Evolutionary conservation across 92 coral and sea anemone genomes (phyloP).

Genomic region (Hydrozoanthus gracilis): DNA sequence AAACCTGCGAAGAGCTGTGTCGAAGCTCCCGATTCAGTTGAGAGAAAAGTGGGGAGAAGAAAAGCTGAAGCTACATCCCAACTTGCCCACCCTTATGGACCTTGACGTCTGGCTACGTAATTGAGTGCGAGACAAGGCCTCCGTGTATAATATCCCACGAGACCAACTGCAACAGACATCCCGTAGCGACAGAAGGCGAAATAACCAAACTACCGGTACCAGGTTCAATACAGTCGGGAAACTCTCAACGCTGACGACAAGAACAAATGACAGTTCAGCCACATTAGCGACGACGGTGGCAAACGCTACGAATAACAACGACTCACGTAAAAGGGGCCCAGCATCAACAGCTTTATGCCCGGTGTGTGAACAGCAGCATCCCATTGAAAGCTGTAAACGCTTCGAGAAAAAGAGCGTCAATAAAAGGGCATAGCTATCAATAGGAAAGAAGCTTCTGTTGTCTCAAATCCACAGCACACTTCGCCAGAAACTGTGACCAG

Average conservation of each 20-base stretch:
- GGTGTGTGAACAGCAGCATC: slow-evolving; percentile 52
- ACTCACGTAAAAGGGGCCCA: not conserved
- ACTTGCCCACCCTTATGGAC: slow-evolving; percentile 41
- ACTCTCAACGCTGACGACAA: not conserved
- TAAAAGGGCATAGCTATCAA: slow-evolving; percentile 58
- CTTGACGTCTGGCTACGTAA: slow-evolving; percentile 61
- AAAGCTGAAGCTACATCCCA: slow-evolving; percentile 47
- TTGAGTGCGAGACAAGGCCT: slow-evolving; percentile 46
- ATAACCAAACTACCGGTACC: not conserved
- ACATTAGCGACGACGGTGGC: not conserved
- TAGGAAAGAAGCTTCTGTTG: slow-evolving; percentile 66
- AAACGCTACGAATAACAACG: not conserved
- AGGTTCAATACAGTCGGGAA: not conserved
- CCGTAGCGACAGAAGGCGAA: not conserved
- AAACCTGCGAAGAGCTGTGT: slow-evolving; percentile 50
- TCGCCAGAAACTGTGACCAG: slow-evolving; percentile 50
- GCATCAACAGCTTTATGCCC: slow-evolving; percentile 31
- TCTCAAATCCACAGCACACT: slow-evolving; percentile 58
- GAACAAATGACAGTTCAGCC: not conserved
- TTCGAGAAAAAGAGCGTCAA: slow-evolving; percentile 65
- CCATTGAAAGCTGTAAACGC: slow-evolving; percentile 57
- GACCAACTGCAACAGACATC: slow-evolving; percentile 1
- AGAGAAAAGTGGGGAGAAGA: slow-evolving; percentile 60
- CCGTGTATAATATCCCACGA: slow-evolving; percentile 22
- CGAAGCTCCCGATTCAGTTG: slow-evolving; percentile 55